phyloP scores from a whole-genome alignment of 2,113 vertebrate species.

The Paradisaea rubra region DNA sequence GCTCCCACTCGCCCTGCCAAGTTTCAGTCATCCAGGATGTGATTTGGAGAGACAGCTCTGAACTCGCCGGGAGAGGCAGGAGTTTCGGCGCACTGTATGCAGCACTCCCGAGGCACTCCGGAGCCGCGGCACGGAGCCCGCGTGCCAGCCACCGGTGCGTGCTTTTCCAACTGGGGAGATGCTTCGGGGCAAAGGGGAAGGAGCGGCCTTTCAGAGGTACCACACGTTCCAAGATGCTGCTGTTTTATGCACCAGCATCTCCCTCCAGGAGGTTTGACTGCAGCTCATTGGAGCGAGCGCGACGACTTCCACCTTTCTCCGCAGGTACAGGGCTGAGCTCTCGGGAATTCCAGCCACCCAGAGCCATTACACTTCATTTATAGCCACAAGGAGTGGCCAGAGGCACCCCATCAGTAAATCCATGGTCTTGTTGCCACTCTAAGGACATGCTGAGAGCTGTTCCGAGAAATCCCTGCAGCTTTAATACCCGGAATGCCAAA shows the following conservation, averaged over 20 bases:
- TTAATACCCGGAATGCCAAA: background rate
- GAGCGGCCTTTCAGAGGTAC: background rate
- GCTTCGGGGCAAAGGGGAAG: background rate
- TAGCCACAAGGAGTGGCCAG: background rate
- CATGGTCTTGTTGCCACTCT: background rate
- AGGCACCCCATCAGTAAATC: background rate
- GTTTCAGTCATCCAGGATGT: background rate
- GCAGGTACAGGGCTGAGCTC: background rate
- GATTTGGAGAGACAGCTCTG: background rate
- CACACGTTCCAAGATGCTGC: accelerated
- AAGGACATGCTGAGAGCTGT: background rate
- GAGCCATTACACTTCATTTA: background rate
- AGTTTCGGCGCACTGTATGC: accelerated
- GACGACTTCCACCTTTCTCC: background rate
- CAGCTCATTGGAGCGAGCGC: accelerated
- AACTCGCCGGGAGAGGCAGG: background rate
- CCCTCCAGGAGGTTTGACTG: background rate
- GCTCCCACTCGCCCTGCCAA: background rate
- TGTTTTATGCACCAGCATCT: background rate
- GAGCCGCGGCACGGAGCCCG: background rate
- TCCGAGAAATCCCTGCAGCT: background rate
- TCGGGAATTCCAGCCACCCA: background rate
- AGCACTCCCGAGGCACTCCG: accelerated
- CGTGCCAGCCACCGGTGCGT: background rate
- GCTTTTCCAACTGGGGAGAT: accelerated